These are phyloP conservation scores for Planococcus citri DNA, from an alignment of 1,140 invertebrate species.

Conservation along the genomic window DNA sequence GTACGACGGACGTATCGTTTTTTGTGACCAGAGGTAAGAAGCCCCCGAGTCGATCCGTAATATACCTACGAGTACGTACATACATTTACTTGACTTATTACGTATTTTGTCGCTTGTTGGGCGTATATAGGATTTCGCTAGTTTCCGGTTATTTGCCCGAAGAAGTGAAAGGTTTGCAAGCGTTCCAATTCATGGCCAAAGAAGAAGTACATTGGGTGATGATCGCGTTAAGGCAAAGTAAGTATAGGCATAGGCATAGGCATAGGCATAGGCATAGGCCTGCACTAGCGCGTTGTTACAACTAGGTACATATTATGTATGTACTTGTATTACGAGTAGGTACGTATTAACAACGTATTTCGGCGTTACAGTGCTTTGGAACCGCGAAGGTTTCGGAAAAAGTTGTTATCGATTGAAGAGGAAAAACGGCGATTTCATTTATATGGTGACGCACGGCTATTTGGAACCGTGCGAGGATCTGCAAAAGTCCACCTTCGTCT, in stretches of 20 bases:
- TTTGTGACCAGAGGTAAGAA: slow-evolving; percentile 56
- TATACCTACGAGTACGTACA: too few relatives aligned
- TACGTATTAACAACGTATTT: too few relatives aligned
- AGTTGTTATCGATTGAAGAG: slow-evolving; percentile 69
- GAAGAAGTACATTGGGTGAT: slow-evolving; percentile 73
- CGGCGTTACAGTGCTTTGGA: slow-evolving; percentile 59
- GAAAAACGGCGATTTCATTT: slow-evolving; percentile 65
- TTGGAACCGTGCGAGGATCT: slow-evolving; percentile 58
- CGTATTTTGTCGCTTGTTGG: too few relatives aligned
- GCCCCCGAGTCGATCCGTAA: not conserved
- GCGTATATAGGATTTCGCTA: slow-evolving; percentile 54
- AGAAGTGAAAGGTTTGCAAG: slow-evolving; percentile 64
- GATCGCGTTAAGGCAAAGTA: slow-evolving; percentile 69
- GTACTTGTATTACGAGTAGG: too few relatives aligned
- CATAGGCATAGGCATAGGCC: too few relatives aligned
- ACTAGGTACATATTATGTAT: too few relatives aligned
- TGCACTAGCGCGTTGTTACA: too few relatives aligned
- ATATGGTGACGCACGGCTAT: slow-evolving; percentile 61
- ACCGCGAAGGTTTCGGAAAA: slow-evolving; percentile 53
- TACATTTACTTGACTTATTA: not conserved
- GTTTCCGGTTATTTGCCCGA: slow-evolving; percentile 73
- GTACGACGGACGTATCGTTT: slow-evolving; percentile 68
- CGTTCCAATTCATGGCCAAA: slow-evolving; percentile 73
- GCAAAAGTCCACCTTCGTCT: slow-evolving; percentile 67
- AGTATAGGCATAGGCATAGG: slow-evolving; percentile 35